Evolutionary conservation across 2,797 vertebrate genomes (phyloP).

Genomic region (Gymnodraco acuticeps): DNA sequence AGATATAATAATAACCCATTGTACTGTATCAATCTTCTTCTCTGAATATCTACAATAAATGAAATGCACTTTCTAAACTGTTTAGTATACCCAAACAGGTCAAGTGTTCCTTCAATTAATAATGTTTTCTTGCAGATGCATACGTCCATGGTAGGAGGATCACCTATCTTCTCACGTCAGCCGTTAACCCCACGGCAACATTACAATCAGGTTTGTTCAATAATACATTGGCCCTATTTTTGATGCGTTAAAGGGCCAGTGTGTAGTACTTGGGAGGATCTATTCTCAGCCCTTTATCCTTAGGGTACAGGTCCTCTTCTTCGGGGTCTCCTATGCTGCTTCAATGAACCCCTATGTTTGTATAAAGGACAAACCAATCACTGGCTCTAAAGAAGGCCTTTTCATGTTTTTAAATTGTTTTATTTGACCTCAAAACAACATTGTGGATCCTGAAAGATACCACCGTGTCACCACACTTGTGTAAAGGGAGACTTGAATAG

Average conservation of each 20-base stretch:
- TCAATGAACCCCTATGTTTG: too few relatives aligned
- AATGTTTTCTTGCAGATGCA: slow-evolving; percentile 68
- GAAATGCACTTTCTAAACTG: not conserved
- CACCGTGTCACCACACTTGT: too few relatives aligned
- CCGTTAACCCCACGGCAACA: slow-evolving; percentile 76
- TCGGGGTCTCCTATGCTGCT: too few relatives aligned
- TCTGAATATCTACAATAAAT: not conserved
- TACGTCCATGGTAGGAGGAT: slow-evolving; percentile 67
- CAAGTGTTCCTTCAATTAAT: not conserved
- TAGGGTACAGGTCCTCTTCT: too few relatives aligned
- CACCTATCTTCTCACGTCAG: slow-evolving; percentile 76
- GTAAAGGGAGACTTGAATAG: too few relatives aligned
- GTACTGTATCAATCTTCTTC: not conserved
- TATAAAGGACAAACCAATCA: too few relatives aligned
- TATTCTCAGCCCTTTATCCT: too few relatives aligned
- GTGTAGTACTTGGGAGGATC: too few relatives aligned
- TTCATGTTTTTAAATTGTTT: too few relatives aligned
- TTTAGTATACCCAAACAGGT: not conserved
- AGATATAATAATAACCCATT: not conserved
- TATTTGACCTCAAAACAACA: too few relatives aligned
- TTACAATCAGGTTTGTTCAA: slow-evolving; percentile 78
- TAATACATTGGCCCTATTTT: not conserved
- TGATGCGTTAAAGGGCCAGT: not conserved
- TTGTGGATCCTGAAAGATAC: too few relatives aligned
- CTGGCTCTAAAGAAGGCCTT: too few relatives aligned